phyloP scores from a whole-genome alignment of 2,797 vertebrate genomes.

The Artibeus lituratus region DNA sequence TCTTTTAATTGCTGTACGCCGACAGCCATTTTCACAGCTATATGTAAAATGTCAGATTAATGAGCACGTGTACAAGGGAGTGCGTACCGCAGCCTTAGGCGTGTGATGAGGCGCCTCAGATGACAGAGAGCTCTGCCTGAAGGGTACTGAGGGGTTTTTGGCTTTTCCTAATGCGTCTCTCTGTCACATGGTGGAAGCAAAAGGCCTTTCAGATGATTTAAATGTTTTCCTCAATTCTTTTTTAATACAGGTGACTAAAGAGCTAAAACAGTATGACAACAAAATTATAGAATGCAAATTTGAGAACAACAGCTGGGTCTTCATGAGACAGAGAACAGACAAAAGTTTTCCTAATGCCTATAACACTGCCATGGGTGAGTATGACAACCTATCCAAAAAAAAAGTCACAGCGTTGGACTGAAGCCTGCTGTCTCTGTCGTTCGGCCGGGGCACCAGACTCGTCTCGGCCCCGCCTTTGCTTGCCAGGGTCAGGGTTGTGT shows the following conservation, averaged over 20 bases:
- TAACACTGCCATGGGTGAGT: slow-evolving; percentile 97
- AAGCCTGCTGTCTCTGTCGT: not conserved
- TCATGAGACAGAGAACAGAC: slow-evolving; percentile 98
- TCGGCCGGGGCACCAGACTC: not conserved
- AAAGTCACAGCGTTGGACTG: not conserved
- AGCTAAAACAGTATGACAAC: slow-evolving; percentile 96
- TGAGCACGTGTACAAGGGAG: slow-evolving; percentile 62
- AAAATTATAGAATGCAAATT: slow-evolving; percentile 99
- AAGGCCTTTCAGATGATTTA: slow-evolving; percentile 58
- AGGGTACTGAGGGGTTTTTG: slow-evolving; percentile 56
- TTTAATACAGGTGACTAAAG: slow-evolving; percentile 92
- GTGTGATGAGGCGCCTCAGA: slow-evolving; percentile 60
- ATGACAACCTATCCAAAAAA: not conserved
- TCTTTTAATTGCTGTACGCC: slow-evolving; percentile 80
- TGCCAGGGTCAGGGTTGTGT: not conserved
- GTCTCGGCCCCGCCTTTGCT: not conserved
- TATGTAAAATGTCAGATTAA: slow-evolving; percentile 65
- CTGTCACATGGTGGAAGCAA: slow-evolving; percentile 61
- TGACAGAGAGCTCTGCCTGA: slow-evolving; percentile 56
- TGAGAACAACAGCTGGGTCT: slow-evolving; percentile 96
- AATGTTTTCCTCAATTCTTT: slow-evolving; percentile 71
- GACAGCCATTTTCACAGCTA: slow-evolving; percentile 72
- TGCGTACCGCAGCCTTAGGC: not conserved
- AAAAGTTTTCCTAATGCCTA: slow-evolving; percentile 99
- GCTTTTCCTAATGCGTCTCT: slow-evolving; percentile 56